phyloP scores from a whole-genome alignment of 2,113 vertebrate genomes.

The Seriola quinqueradiata region DNA sequence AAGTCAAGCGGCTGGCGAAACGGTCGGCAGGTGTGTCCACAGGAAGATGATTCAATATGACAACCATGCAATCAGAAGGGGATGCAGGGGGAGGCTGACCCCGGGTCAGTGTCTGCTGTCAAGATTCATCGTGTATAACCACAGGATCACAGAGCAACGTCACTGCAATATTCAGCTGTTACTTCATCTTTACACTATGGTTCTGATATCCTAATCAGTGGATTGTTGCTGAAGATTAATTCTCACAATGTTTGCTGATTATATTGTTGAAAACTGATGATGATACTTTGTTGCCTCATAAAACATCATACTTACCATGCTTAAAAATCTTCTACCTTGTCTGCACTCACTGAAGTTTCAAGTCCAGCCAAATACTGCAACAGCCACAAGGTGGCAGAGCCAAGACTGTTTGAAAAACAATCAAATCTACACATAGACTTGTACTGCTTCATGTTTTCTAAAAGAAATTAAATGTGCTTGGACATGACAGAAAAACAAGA shows the following conservation, averaged over 20 bases:
- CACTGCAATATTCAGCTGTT: constrained; percentile 40
- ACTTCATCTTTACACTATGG: constrained; percentile 55
- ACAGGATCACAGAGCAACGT: constrained; percentile 54
- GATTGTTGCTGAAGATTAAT: constrained; percentile 47
- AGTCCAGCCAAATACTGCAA: constrained; percentile 18
- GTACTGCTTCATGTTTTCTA: neutral
- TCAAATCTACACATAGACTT: neutral
- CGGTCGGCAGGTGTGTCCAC: constrained; percentile 80
- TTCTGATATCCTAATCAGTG: constrained; percentile 64
- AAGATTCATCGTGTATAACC: constrained; percentile 76
- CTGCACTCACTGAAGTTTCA: constrained; percentile 17
- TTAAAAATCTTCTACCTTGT: neutral
- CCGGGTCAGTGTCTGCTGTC: constrained; percentile 77
- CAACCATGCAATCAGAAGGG: constrained; percentile 83
- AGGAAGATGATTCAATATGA: constrained; percentile 80
- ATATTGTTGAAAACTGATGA: constrained; percentile 37
- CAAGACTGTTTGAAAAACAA: constrained; percentile 4
- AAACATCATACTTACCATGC: neutral
- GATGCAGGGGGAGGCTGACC: constrained; percentile 69
- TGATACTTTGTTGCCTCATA: constrained; percentile 9
- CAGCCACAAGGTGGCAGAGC: constrained; percentile 71
- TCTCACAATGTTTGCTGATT: constrained; percentile 61
- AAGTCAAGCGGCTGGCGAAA: constrained; percentile 41
- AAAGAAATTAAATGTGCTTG: constrained; percentile 27
- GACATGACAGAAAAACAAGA: constrained; percentile 50